Percentiles rank a stretch among this genome's conserved stretches.
These are phyloP conservation scores for Premnoplex brunnescens DNA, from an alignment of 2,797 vertebrate genomes.

Conservation along the genomic window DNA sequence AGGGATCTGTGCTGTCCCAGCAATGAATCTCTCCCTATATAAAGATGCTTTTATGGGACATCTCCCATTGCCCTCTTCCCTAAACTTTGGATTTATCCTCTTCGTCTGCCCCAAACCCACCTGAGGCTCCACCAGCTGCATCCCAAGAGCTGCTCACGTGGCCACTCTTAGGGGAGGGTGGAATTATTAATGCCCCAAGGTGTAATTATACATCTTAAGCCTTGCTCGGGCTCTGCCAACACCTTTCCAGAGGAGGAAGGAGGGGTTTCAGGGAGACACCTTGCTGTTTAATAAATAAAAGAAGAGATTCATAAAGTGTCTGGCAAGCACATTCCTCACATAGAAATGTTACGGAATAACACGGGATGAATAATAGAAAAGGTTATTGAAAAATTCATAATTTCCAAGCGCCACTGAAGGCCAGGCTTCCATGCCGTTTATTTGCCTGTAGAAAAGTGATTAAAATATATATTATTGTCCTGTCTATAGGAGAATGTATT, in stretches of 20 bases:
- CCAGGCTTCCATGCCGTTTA: constrained; percentile 79
- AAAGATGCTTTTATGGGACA: not conserved
- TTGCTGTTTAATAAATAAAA: constrained; percentile 90
- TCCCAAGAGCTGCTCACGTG: not conserved
- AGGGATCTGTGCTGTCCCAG: not conserved
- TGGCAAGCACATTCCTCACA: constrained; percentile 79
- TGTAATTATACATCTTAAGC: constrained; percentile 51
- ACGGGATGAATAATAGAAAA: constrained; percentile 92
- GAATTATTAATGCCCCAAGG: constrained; percentile 58
- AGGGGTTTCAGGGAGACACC: constrained; percentile 74
- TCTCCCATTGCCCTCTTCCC: not conserved
- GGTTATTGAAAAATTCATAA: constrained; percentile 90
- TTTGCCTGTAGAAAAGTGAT: constrained; percentile 82
- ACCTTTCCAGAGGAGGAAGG: constrained; percentile 35
- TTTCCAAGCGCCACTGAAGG: constrained; percentile 87
- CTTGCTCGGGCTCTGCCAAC: not conserved
- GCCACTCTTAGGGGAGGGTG: not conserved
- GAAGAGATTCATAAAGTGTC: constrained; percentile 85
- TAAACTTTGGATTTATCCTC: not conserved
- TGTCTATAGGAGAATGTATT: constrained; percentile 83
- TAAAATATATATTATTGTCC: constrained; percentile 86
- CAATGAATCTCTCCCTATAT: fast-evolving
- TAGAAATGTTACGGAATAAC: constrained; percentile 88
- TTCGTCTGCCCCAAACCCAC: not conserved
- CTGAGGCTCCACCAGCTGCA: not conserved